Evolutionary conservation across 1,140 invertebrate species (phyloP), one percentile per base, ranked within the genome.

Genomic region (Cheumatopsyche charites): DNA sequence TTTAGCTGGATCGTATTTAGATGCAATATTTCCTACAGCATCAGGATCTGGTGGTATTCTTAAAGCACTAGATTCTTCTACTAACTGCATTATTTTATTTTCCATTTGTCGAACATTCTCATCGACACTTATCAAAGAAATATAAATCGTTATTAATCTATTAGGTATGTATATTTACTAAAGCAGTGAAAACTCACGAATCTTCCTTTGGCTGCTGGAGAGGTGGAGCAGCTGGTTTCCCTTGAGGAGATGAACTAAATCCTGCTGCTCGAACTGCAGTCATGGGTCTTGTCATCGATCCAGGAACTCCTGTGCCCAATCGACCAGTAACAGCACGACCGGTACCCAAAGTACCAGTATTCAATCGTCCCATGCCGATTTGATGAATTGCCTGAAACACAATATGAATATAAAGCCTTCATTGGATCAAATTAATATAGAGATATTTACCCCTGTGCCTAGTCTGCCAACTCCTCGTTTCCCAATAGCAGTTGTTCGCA

Each of bases 241-340:
- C 83, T 92, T 81, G 84, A 52, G 82, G 82, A 71, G 88, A 88
- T 19, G 93, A 94, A 2, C 94, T 96, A 80, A 96, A 98, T 1
- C 97, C 97, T 45, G 94, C 97, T 11, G 94, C 96, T 69, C 93
- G 86, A n/a, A 98, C 93, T 19, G 96, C 96, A 11, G 97, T 98
- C 87, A 98, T 95, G 9, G 97, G 97, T 70, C 97, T 86, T 42
- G 87, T 82, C 78, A 75, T 68, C 43, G 41, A 62, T 47, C 41
- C 58, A 12, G 26, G 52, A n/a, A 26, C 36, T 42, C 80, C 80
- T 2, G 82, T 83, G 17, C 71, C 71, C 65, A 68, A 52, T n/a
- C 71, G 62, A 26, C 80, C 80, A 9, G 78, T 79, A 9, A 68
- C 66, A 15, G 25, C 11, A 36, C 66, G 66, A 7, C 82, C 79